A percentile compares a stretch with the other conserved stretches of the same genome.
Conservation (phyloP, 2,888 invertebrate genomes). For the Athetis lepigone region DNA sequence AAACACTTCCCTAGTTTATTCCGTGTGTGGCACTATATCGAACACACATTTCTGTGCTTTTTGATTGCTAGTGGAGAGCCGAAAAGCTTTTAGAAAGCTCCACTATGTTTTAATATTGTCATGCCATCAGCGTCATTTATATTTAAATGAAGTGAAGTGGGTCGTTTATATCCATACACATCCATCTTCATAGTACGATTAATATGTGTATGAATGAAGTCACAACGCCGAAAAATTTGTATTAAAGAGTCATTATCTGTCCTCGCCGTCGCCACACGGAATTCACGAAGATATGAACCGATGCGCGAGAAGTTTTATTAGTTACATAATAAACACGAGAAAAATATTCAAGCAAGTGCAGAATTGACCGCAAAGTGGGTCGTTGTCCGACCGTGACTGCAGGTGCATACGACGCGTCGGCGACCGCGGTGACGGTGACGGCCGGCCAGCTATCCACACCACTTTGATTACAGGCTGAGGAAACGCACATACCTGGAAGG, state of each 20-base stretch:
- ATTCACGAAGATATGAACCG: slow-evolving; percentile 31
- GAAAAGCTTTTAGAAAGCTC: slow-evolving; percentile 59
- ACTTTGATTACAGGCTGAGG: slow-evolving; percentile 37
- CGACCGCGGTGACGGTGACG: slow-evolving; percentile 36
- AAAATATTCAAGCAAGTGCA: slow-evolving; percentile 67
- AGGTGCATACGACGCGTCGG: slow-evolving; percentile 40
- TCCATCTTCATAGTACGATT: neutral
- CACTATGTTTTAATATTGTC: slow-evolving; percentile 43
- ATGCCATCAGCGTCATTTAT: slow-evolving; percentile 27
- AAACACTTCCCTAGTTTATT: slow-evolving; percentile 9
- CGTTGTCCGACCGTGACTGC: slow-evolving; percentile 82
- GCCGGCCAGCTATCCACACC: slow-evolving; percentile 38
- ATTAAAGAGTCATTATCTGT: slow-evolving; percentile 10
- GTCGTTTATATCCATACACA: slow-evolving; percentile 16
- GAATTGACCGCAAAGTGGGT: slow-evolving; percentile 75
- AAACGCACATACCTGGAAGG: slow-evolving; percentile 35
- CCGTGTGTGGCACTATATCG: slow-evolving; percentile 18
- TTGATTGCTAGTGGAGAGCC: slow-evolving; percentile 28
- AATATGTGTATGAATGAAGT: slow-evolving; percentile 28
- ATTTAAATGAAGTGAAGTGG: slow-evolving; percentile 39
- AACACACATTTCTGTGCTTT: slow-evolving; percentile 16
- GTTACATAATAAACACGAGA: slow-evolving; percentile 65
- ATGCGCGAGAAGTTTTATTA: slow-evolving; percentile 33
- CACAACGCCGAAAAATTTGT: slow-evolving; percentile 33
- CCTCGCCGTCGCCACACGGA: neutral